A percentile compares a stretch with the other conserved stretches of the same genome.
Conservation (phyloP, 2,888 invertebrate genomes). For the Chrysodeixis includens region DNA sequence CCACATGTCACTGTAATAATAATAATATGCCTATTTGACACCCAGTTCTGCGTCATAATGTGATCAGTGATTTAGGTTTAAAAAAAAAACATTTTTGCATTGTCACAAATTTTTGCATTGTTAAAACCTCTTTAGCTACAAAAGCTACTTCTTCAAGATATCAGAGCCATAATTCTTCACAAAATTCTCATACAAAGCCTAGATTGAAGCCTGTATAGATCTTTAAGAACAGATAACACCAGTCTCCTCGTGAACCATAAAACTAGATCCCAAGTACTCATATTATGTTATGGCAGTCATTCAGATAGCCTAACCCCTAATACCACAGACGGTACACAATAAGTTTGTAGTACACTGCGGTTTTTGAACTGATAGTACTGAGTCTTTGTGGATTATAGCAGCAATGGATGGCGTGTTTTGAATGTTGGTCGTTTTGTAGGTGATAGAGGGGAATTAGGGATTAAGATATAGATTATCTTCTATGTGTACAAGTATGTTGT, state of each 20-base stretch:
- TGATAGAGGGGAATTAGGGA: not conserved
- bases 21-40: no score
- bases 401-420: not conserved
- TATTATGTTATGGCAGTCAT: slow-evolving; percentile 26
- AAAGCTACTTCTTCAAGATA: no score
- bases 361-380: not conserved
- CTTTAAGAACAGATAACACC: slow-evolving; percentile 13
- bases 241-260: slow-evolving; percentile 34
- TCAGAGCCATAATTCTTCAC: not conserved
- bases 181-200: not conserved
- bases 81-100: no score
- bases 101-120: no score
- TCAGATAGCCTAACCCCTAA: slow-evolving; percentile 23
- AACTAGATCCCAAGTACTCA: slow-evolving; percentile 35
- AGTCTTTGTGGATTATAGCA: not conserved
- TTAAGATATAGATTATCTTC: not conserved
- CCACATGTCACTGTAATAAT: no score
- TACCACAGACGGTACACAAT: slow-evolving; percentile 12
- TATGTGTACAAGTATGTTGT: not conserved
- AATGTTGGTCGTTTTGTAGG: not conserved
- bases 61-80: no score
- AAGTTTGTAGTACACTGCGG: not conserved
- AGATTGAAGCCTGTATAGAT: not conserved
- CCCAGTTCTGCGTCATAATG: no score
- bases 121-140: no score